Base-by-base conservation (phyloP, 2,797 vertebrate species). In the Hylomyscus alleni region DNA sequence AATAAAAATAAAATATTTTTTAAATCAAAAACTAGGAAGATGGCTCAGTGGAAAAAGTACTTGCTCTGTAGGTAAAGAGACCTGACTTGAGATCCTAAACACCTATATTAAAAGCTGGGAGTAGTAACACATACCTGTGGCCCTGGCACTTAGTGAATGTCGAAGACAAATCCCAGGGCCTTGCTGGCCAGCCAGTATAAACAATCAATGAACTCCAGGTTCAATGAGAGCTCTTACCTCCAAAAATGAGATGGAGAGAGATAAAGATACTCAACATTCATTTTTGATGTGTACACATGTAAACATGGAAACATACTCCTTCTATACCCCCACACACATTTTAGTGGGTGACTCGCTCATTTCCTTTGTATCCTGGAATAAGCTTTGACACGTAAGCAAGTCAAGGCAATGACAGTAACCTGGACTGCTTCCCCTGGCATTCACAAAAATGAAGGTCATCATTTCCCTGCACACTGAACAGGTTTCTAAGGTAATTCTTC, bases 401-500 rank as follows among this genome's bases (percentile, higher is more conserved):
- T 58, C 58, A 90, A 84, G 22, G 17, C 50, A 77, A 73, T 12
- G 22, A 34, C 8, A 37, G 80, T 31, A 67, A 29, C 37, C 58
- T 22, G 3, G 31, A 69, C 3, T 77, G 31, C 31, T 90, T 83
- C 37, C 37, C 34, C 72, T 37, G 15, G 72, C 29, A 54, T 20
- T 34, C 8, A 67, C 56, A 56, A 83, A 76, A 60, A 50, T 56
- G 15, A 47, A 72, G 24, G 11, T 77, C 65, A 86, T 91, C 83
- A 92, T 81, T 87, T 83, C 88, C 9, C 44, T 31, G 2, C 24
- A 31, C 54, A 34, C 0, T 78, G 34, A 90, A 56, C 31, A 91
- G 56, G 14, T 89, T 87, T 95, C 82, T 40, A 80, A 93, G 54
- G 67, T 22, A 89, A 4, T 84, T 87, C 52, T 78, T 47, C 89